Evolutionary conservation across 1,140 invertebrate genomes (phyloP), one percentile per base, ranked within the genome.

Genomic region (Penaeus indicus): DNA sequence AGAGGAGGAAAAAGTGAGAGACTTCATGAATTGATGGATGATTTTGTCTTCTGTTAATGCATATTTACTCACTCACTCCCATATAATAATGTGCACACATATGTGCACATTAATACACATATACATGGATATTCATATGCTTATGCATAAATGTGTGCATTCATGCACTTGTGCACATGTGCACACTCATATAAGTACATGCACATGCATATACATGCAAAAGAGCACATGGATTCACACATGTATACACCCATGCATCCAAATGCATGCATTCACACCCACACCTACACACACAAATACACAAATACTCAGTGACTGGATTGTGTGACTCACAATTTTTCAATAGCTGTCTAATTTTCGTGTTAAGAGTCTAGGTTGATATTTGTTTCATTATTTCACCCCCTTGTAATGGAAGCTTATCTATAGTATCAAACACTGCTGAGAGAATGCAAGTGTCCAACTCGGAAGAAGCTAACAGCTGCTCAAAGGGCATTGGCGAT

Each of bases 251-350:
- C 19, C 18, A 81, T 60, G 25, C 79, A 60, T 1, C 72, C 16
- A 80, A 22, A 79, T 42, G 54, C n/a, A 80, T 47, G 54, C 42
- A 80, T 80, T 47, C 42, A 80, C n/a, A 80, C 42, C 38, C n/a
- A 80, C 42, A 80, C n/a, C 19, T 77, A 27, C 27, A 77, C 38
- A 27, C 78, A 80, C 16, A 80, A 21, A 32, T 21, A 80, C 54
- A 81, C 0, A 18, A 81, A 22, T 1, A 42, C 32, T 27, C 77
- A 78, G 77, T 47, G 27, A 47, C 32, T 42, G 21, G 10, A 25
- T 32, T 38, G 42, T n/a, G n/a, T 32, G 19, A 77, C n/a, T 77
- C 27, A 27, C 5, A 3, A 27, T n/a, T 47, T 47, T 25, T 78
- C 42, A 22, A 16, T 78, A 13, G 19, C 7, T 11, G 11, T 18